Percentiles rank a stretch among this genome's conserved stretches.
Evolutionary conservation across 2,113 vertebrate genomes (phyloP).

Genomic region (Colossoma macropomum): DNA sequence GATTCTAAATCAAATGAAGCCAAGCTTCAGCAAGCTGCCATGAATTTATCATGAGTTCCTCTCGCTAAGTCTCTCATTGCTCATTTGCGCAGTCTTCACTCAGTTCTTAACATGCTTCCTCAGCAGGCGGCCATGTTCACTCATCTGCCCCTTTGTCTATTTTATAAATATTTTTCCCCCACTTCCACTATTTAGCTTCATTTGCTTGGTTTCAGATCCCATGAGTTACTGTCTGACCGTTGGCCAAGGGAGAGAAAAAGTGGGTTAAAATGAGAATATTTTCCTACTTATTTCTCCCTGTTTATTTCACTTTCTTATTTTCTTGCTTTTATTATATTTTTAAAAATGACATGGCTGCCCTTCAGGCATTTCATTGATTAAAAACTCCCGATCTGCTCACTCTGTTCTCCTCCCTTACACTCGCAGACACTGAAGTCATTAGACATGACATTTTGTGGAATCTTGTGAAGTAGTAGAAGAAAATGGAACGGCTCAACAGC

Average conservation of each 20-base stretch:
- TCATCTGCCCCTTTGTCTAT: conserved; percentile 3
- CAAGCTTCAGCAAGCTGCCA: conserved; percentile 21
- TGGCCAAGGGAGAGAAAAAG: background rate
- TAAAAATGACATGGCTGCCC: background rate
- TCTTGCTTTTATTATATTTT: background rate
- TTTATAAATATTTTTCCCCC: background rate
- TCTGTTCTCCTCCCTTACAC: background rate
- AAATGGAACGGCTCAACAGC: background rate
- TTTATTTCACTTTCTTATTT: too few relatives aligned
- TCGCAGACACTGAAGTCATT: background rate
- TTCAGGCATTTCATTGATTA: conserved; percentile 10
- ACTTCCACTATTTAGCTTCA: background rate
- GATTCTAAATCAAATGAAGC: conserved; percentile 41
- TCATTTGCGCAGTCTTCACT: conserved; percentile 28
- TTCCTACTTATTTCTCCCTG: background rate
- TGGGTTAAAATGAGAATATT: background rate
- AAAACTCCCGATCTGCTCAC: background rate
- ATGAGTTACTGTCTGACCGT: background rate
- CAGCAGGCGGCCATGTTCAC: conserved; percentile 18
- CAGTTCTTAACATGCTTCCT: conserved; percentile 30
- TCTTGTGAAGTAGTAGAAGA: background rate
- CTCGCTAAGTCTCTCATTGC: conserved; percentile 27
- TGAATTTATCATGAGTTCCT: conserved; percentile 47
- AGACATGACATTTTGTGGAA: conserved; percentile 8
- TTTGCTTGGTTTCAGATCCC: background rate